phyloP scores from a whole-genome alignment of 92 coral and sea anemone species.

The Diadumene lineata region DNA sequence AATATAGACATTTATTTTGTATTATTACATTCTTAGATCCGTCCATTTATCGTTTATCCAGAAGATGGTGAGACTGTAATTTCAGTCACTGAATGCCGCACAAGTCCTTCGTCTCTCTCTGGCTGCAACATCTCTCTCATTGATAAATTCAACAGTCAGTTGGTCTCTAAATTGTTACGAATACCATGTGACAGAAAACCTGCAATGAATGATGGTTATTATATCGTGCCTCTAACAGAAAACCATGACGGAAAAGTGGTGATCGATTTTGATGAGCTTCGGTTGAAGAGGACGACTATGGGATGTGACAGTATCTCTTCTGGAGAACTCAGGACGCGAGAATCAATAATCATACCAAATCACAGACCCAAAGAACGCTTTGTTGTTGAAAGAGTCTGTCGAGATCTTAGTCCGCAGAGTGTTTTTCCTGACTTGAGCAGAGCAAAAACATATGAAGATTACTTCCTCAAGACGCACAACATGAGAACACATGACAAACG shows the following conservation, averaged over 20 bases:
- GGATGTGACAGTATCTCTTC: neutral
- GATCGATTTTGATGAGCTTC: constrained; percentile 29
- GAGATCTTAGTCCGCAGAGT: constrained; percentile 50
- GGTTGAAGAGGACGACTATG: neutral
- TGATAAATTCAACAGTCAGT: constrained; percentile 53
- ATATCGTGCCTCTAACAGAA: constrained; percentile 54
- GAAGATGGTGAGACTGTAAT: constrained; percentile 63
- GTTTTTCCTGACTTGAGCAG: constrained; percentile 72
- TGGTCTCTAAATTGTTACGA: constrained; percentile 64
- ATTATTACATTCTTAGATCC: constrained; percentile 58
- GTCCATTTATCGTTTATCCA: constrained; percentile 70
- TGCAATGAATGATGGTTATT: constrained; percentile 55
- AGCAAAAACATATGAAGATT: constrained; percentile 70
- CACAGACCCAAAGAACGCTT: constrained; percentile 31
- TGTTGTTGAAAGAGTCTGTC: constrained; percentile 50
- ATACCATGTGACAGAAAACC: constrained; percentile 38
- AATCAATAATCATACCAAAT: constrained; percentile 25
- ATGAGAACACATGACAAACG: constrained; percentile 15
- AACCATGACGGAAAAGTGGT: neutral
- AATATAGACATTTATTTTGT: no score
- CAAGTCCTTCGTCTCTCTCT: neutral
- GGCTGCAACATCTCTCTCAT: constrained; percentile 26
- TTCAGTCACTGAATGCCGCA: constrained; percentile 19
- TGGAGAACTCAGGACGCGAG: neutral
- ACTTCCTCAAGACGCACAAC: constrained; percentile 46